phyloP scores from a whole-genome alignment of 1,140 invertebrate species.

The Procambarus virginalis region DNA sequence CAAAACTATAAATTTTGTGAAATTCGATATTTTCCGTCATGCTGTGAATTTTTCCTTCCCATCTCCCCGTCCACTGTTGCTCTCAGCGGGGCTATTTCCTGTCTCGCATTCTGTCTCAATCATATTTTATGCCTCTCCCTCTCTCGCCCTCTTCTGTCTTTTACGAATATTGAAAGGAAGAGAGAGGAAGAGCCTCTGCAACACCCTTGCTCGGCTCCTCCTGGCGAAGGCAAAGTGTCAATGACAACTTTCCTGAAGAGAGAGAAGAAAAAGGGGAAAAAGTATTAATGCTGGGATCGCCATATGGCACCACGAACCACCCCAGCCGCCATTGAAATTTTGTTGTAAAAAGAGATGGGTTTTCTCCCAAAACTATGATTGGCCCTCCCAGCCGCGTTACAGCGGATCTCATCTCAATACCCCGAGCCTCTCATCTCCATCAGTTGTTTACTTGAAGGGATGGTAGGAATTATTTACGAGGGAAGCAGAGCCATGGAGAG shows the following conservation, averaged over 20 bases:
- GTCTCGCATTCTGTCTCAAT: constrained; percentile 51
- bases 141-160: constrained; percentile 40
- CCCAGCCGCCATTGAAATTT: constrained; percentile 62
- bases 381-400: constrained; percentile 39
- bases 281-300: constrained; percentile 17
- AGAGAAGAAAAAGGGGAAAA: not conserved
- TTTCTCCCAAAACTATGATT: constrained; percentile 63
- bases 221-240: no score
- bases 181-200: not conserved
- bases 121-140: constrained; percentile 21
- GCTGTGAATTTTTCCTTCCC: constrained; percentile 62
- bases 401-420: not conserved
- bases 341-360: constrained; percentile 63
- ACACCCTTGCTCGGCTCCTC: no score
- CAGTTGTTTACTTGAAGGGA: not conserved
- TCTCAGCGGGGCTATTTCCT: constrained; percentile 53
- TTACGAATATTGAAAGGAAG: not conserved
- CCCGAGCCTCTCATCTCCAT: not conserved
- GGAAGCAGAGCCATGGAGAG: not conserved
- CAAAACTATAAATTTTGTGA: constrained; percentile 63
- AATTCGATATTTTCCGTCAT: constrained; percentile 65
- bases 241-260: not conserved
- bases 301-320: constrained; percentile 42
- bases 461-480: constrained; percentile 1
- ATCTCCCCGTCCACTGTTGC: constrained; percentile 39